Evolutionary conservation across 2,797 vertebrate species (phyloP), one percentile per base, ranked within the genome.

Genomic region (Anguilla megastoma): DNA sequence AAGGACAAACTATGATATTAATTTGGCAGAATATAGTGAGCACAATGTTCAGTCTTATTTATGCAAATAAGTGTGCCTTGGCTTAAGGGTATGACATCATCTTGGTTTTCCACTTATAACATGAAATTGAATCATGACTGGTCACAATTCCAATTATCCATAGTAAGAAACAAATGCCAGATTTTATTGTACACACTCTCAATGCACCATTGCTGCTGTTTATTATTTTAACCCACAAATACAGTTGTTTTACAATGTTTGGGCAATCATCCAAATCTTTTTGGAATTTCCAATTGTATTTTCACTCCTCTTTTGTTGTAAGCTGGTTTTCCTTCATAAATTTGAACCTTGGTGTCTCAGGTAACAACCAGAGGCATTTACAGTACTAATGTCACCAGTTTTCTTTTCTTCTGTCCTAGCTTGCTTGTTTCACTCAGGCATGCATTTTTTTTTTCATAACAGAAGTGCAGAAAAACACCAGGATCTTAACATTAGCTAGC

Each of bases 381-480:
- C 63, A 69, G 63, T 27, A 69, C 63, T 69, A 69, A 27, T 69
- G 63, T 27, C 21, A 24, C 63, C 5, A 69, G 63, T n/a, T 69
- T 8, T 69, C 63, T 69, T 18, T 69, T 69, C n/a, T 4, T 69
- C 63, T n/a, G 63, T 69, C 63, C 63, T 69, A 24, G 63, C 63
- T 27, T 69, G 24, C 63, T 69, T n/a, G 21, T 69, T 69, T 69
- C 8, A 69, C 63, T 24, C 21, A n/a, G 63, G 24, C 63, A 69
- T 69, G n/a, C 63, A 69, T 69, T 69, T 69, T 66, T 66, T 66
- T 66, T 24, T n/a, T 63, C 63, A n/a, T 24, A 66, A 66, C 63
- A 66, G n/a, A 24, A 7, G 63, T n/a, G 63, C 50, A 8, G 50
- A 52, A 52, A 8, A 52, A 52, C 50, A 52, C 50, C 50, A 52